Conservation (phyloP, 2,113 vertebrate species). For the Pseudopodoces humilis region DNA sequence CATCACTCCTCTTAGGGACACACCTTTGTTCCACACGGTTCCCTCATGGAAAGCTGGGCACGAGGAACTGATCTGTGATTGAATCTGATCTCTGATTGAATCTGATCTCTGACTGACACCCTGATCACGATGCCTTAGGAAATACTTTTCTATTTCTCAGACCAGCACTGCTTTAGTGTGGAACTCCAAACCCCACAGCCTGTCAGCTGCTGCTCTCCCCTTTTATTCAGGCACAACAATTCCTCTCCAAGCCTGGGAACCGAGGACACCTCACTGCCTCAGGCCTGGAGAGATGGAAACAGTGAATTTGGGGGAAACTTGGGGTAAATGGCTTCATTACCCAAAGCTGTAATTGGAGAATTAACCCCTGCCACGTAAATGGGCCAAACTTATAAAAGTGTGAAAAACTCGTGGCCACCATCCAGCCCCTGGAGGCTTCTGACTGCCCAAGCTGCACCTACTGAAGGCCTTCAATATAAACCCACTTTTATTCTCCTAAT, state of each 20-base stretch:
- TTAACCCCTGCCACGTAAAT: not conserved
- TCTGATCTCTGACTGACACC: not conserved
- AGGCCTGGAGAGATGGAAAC: not conserved
- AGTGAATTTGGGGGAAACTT: accelerated
- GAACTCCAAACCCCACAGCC: not conserved
- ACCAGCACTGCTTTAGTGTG: not conserved
- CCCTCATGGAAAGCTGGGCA: not conserved
- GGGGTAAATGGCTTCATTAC: accelerated
- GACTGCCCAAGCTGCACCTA: not conserved
- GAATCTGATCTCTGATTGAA: not conserved
- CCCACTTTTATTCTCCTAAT: not conserved
- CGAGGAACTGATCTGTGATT: not conserved
- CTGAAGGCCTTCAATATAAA: not conserved
- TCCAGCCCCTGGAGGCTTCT: not conserved
- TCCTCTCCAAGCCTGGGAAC: not conserved
- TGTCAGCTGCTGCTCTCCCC: not conserved
- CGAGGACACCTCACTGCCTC: not conserved
- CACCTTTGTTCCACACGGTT: not conserved
- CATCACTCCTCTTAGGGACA: not conserved
- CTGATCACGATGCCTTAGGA: not conserved
- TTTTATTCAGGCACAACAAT: not conserved
- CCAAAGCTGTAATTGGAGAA: not conserved
- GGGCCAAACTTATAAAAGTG: not conserved
- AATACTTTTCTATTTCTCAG: not conserved
- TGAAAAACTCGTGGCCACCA: not conserved